These are phyloP conservation scores for Branchellion lobata DNA, from an alignment of 2,888 invertebrate genomes.

Conservation along the genomic window DNA sequence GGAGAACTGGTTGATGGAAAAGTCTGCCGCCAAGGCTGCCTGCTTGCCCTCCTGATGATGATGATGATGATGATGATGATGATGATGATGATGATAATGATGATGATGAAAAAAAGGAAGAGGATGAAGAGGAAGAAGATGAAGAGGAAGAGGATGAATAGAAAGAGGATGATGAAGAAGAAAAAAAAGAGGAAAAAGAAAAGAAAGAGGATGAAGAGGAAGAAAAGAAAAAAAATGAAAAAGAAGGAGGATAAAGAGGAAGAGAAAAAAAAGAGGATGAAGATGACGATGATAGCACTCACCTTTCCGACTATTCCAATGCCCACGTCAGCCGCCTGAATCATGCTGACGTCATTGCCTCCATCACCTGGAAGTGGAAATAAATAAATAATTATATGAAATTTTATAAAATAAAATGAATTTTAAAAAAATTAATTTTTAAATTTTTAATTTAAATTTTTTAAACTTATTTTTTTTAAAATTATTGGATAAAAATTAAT, in stretches of 20 bases:
- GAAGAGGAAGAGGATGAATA: neutral
- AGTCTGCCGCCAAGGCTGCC: slow-evolving; percentile 92
- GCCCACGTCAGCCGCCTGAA: slow-evolving; percentile 68
- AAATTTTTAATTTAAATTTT: neutral
- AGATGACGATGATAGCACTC: neutral
- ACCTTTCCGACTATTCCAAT: slow-evolving; percentile 63
- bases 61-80: neutral
- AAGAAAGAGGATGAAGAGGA: no score
- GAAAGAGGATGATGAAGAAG: no score
- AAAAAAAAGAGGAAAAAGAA: no score
- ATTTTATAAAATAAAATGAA: no score
- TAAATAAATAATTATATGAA: neutral
- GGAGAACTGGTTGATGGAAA: slow-evolving; percentile 86
- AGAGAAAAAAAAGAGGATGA: neutral
- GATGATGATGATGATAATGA: no score
- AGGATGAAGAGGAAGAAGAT: neutral
- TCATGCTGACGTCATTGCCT: slow-evolving; percentile 75
- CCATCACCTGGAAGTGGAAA: slow-evolving; percentile 66
- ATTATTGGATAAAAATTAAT: neutral
- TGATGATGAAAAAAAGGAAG: neutral
- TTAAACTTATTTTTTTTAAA: neutral
- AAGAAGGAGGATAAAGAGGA: neutral
- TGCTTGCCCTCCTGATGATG: slow-evolving; percentile 63
- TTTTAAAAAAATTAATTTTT: neutral
- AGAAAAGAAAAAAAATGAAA: no score